Percentiles rank a stretch among this genome's conserved stretches.
Evolutionary conservation across 2,113 vertebrate species (phyloP).

Genomic region (Zeus faber): DNA sequence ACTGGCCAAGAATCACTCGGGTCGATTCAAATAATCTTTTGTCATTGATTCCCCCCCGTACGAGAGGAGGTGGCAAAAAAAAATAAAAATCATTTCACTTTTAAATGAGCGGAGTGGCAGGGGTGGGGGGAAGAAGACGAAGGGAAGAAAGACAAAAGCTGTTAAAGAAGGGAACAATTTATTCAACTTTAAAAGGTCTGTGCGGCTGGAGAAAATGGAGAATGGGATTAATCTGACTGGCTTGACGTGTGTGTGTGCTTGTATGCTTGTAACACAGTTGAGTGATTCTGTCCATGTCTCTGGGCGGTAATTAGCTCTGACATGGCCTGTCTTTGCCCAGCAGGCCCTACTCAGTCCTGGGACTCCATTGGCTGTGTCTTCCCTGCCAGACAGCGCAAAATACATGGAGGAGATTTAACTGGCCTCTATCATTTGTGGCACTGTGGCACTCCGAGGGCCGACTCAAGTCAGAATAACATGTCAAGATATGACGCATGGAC

Average conservation of each 20-base stretch:
- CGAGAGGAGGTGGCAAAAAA: not conserved
- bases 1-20: conserved; percentile 7
- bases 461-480: too few species aligned
- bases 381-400: conserved; percentile 7
- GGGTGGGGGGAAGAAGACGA: too few species aligned
- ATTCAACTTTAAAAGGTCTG: conserved; percentile 63
- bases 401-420: not conserved
- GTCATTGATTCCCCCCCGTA: conserved; percentile 41
- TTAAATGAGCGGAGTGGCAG: conserved; percentile 50
- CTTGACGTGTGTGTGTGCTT: not conserved
- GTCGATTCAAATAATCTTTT: conserved; percentile 47
- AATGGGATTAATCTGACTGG: conserved; percentile 38
- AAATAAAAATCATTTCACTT: conserved; percentile 35
- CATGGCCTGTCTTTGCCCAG: conserved; percentile 43
- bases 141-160: conserved; percentile 34
- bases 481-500: too few species aligned
- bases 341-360: conserved; percentile 36
- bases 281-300: conserved; percentile 61
- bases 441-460: too few species aligned
- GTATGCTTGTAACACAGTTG: conserved; percentile 34
- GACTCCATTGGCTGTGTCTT: conserved; percentile 39
- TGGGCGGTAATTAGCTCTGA: conserved; percentile 60
- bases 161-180: conserved; percentile 42
- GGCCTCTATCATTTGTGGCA: too few species aligned
- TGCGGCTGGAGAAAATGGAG: conserved; percentile 32